A percentile compares a stretch with the other conserved stretches of the same genome.
Evolutionary conservation across 1,140 invertebrate species (phyloP).

Genomic region (Eumaeus atala): DNA sequence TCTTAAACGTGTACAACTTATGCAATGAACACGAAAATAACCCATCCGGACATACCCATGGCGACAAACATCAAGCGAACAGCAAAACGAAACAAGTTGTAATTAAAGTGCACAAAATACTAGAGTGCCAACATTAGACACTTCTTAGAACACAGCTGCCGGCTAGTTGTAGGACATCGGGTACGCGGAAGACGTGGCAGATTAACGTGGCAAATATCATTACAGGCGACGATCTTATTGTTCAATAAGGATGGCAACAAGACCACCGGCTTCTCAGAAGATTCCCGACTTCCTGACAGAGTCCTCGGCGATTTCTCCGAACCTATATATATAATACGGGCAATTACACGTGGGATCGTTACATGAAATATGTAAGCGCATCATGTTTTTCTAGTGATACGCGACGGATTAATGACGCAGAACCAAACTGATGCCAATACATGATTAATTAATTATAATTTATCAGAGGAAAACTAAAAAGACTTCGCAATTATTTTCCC

Average conservation of each 20-base stretch:
- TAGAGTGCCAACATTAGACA: not conserved
- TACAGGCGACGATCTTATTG: slow-evolving; percentile 22
- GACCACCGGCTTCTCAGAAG: slow-evolving; percentile 28
- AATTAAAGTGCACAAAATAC: slow-evolving; percentile 8
- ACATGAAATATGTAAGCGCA: not conserved
- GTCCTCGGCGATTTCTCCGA: slow-evolving; percentile 28
- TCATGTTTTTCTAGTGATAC: no score
- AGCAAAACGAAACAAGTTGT: not conserved
- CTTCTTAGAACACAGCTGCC: slow-evolving; percentile 8
- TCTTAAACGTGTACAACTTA: no score
- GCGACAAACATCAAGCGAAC: no score
- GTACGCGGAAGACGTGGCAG: slow-evolving; percentile 16
- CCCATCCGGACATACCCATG: no score
- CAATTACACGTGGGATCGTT: slow-evolving; percentile 5
- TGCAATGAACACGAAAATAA: no score
- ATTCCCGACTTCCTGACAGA: slow-evolving; percentile 23
- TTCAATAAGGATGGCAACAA: slow-evolving; percentile 25
- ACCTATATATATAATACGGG: slow-evolving; percentile 9
- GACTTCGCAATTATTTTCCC: no score
- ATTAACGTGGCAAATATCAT: slow-evolving; percentile 21
- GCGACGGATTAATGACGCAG: no score
- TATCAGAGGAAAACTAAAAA: no score
- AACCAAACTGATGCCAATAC: no score
- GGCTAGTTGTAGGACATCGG: slow-evolving; percentile 12
- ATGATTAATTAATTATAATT: no score